phyloP scores from a whole-genome alignment of 2,797 vertebrate genomes.

The Smutsia gigantea region DNA sequence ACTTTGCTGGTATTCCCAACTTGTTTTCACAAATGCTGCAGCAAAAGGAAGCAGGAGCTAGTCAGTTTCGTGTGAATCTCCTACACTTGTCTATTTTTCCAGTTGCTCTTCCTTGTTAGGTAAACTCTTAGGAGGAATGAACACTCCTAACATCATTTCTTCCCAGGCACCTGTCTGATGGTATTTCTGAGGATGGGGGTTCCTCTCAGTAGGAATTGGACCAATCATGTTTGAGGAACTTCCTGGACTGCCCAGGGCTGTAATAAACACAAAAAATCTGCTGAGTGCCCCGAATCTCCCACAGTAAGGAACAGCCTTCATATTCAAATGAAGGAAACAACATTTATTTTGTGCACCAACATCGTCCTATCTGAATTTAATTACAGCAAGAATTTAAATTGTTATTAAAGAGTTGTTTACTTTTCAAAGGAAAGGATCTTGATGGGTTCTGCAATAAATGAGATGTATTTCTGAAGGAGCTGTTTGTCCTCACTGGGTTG shows the following conservation, averaged over 20 bases:
- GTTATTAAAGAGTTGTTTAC: constrained; percentile 38
- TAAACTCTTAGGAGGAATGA: neutral
- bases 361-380: constrained; percentile 21
- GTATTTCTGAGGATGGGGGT: neutral
- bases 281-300: neutral
- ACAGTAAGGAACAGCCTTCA: neutral
- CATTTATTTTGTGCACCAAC: constrained; percentile 24
- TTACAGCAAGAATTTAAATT: constrained; percentile 39
- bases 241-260: neutral
- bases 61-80: neutral
- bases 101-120: neutral
- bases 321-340: constrained; percentile 31
- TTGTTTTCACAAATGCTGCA: neutral
- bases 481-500: neutral
- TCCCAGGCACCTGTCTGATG: neutral
- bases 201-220: neutral
- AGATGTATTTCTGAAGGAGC: neutral
- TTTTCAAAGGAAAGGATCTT: constrained; percentile 51
- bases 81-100: neutral
- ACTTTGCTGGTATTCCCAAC: neutral
- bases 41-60: neutral
- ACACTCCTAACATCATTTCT: neutral
- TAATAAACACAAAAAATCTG: constrained; percentile 48
- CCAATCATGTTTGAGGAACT: neutral
- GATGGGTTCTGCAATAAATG: constrained; percentile 43